These are phyloP conservation scores for Corynorhinus townsendii DNA, from an alignment of 2,113 vertebrate species.

Conservation along the genomic window DNA sequence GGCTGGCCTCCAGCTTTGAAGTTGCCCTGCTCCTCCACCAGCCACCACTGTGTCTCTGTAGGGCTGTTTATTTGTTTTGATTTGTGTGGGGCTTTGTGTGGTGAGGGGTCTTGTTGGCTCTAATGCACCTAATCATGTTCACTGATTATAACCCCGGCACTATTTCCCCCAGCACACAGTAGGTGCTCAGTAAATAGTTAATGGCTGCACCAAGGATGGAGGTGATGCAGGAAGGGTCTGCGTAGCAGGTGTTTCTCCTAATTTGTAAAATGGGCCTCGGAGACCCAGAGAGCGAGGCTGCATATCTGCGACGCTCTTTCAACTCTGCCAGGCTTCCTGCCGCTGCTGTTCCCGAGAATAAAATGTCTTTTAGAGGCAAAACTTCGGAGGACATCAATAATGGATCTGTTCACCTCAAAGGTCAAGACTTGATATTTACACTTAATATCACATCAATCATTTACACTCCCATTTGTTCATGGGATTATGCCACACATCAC, in stretches of 20 bases:
- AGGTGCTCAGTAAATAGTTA: neutral
- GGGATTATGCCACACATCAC: rapidly evolving
- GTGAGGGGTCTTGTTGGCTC: neutral
- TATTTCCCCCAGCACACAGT: neutral
- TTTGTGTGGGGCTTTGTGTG: neutral
- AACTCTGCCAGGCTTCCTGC: neutral
- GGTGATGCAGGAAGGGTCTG: rapidly evolving
- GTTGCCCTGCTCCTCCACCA: neutral
- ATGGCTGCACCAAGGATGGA: neutral
- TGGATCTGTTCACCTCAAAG: neutral
- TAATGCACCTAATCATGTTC: neutral
- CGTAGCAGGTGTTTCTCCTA: rapidly evolving
- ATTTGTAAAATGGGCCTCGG: rapidly evolving
- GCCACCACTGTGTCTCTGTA: rapidly evolving
- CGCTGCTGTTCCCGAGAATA: neutral
- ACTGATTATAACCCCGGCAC: neutral
- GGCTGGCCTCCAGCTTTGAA: neutral
- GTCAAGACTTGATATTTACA: neutral
- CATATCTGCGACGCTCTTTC: neutral
- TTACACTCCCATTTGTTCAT: rapidly evolving
- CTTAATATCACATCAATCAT: neutral
- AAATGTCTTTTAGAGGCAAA: neutral
- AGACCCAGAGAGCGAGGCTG: neutral
- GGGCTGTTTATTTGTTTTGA: neutral
- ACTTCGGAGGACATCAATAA: neutral